Conservation (phyloP, 2,113 vertebrate genomes). For the Salminus brasiliensis region DNA sequence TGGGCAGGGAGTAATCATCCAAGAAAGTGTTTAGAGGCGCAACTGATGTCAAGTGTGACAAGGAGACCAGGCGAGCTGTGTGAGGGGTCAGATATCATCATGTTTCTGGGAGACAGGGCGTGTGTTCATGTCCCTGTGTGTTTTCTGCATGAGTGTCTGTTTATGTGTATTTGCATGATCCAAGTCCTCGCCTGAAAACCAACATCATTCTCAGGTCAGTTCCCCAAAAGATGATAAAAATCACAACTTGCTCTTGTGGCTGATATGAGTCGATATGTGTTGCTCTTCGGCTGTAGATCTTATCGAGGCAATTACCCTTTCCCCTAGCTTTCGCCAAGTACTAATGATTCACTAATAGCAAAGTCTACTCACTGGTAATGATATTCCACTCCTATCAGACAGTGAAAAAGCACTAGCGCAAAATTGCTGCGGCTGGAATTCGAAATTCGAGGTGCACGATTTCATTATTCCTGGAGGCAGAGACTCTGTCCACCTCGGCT, state of each 20-base stretch:
- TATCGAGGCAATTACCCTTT: constrained; percentile 52
- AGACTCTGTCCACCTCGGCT: neutral
- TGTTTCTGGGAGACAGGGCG: neutral
- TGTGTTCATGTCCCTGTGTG: neutral
- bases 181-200: constrained; percentile 6
- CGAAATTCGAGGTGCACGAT: constrained; percentile 7
- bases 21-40: neutral
- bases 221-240: constrained; percentile 33
- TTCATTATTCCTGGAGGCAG: constrained; percentile 36
- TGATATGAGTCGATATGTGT: constrained; percentile 30
- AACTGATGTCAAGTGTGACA: constrained; percentile 12
- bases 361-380: constrained; percentile 40
- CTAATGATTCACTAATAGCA: constrained; percentile 42
- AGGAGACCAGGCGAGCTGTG: neutral
- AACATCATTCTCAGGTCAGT: constrained; percentile 25
- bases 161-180: neutral
- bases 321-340: constrained; percentile 34
- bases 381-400: constrained; percentile 36
- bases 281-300: constrained; percentile 37
- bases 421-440: constrained; percentile 24
- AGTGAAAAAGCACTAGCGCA: constrained; percentile 22
- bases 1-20: neutral
- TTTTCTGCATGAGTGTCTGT: neutral
- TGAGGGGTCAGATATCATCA: neutral
- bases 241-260: neutral